Base-by-base conservation (phyloP, 2,888 invertebrate genomes). In the Hirtodrosophila alboralis region DNA sequence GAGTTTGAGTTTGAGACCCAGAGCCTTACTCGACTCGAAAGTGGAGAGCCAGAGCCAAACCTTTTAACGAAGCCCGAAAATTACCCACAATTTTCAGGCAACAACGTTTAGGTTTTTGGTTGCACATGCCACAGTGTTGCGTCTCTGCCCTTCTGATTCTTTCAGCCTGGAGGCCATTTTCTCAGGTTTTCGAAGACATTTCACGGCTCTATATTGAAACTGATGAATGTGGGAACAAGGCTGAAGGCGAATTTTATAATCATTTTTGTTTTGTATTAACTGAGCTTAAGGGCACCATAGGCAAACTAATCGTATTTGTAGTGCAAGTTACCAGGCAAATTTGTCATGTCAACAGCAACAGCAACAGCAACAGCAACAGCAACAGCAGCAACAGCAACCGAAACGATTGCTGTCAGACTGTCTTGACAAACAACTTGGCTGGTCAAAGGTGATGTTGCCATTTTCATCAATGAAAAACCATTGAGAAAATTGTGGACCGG, bases 391-490 rank as follows among this genome's bases (percentile, higher is more conserved):
- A 21, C 31, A 49, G 41, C 33, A 31, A 23, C 34, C 13, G 16
- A 38, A 52, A 47, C 47, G 16, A 36, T 45, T 65, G 60, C 65
- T 79, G 75, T 70, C 79, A 71, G 63, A 37, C 48, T 14, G 26
- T 43, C 63, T 76, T 84, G 84, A 80, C 81, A 80, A 80, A 86
- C 74, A 74, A 71, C 81, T 65, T 63, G 21, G 23, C 27, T 40
- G 85, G 67, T 77, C 72, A 81, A 77, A 69, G 75, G 86, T 77
- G 69, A 67, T 49, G 64, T 60, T 33, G 63, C 45, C 72, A 77
- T 77, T 86, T 84, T 84, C 78, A 81, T 86, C 84, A 81, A 81
- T 81, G 80, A 54, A 59, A 54, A 54, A 58, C 59, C 80, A 75
- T 74, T 80, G 81, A 84, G 75, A 58, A 83, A 85, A 63, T 49